Percentiles rank a stretch among this genome's conserved stretches.
phyloP scores from a whole-genome alignment of 2,888 invertebrate species.

The Dicyrtoma fusca region DNA sequence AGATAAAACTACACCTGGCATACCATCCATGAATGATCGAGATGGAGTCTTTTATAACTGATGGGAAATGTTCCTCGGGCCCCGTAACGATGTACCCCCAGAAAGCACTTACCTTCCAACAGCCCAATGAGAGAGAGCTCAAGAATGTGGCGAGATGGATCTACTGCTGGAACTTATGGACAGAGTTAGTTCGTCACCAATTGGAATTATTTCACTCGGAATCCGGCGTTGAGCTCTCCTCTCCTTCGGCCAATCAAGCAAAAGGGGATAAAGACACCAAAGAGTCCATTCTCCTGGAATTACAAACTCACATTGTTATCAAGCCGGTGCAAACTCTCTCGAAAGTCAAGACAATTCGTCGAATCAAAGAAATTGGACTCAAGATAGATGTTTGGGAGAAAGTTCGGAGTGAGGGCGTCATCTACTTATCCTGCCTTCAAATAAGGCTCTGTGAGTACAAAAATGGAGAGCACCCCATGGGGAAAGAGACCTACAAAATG shows the following conservation, averaged over 20 bases:
- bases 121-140: conserved; percentile 29
- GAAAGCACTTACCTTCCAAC: conserved; percentile 24
- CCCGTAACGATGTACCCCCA: not conserved
- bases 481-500: not conserved
- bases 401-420: conserved; percentile 17
- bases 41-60: no score
- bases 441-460: conserved; percentile 15
- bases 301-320: conserved; percentile 15
- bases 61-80: no score
- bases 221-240: not conserved
- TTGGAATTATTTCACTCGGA: conserved; percentile 7
- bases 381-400: conserved; percentile 30
- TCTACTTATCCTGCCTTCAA: conserved; percentile 20
- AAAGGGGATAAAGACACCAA: not conserved
- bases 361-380: conserved; percentile 27
- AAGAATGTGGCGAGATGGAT: conserved; percentile 30
- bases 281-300: conserved; percentile 15
- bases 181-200: conserved; percentile 19
- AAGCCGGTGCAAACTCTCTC: conserved; percentile 22
- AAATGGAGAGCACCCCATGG: not conserved
- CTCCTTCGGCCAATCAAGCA: not conserved
- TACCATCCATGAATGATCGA: no score
- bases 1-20: no score
- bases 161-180: conserved; percentile 33
- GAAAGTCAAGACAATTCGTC: conserved; percentile 26